phyloP scores from a whole-genome alignment of 35 echinoderm and acorn worm genomes.

The Acanthaster planci region DNA sequence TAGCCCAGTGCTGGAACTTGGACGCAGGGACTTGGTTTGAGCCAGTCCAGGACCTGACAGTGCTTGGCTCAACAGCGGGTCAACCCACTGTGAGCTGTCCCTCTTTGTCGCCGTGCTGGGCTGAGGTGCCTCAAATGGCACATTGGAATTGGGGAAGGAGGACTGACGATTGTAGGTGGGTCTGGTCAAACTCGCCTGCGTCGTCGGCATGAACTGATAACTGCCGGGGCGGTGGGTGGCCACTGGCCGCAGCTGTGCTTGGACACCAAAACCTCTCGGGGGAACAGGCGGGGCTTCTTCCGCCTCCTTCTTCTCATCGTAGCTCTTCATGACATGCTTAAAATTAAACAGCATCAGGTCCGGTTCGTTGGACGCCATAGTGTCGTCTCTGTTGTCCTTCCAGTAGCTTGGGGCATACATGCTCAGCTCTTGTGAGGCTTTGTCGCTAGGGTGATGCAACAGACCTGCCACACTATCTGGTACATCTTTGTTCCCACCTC shows the following conservation, averaged over 20 bases:
- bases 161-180: not conserved
- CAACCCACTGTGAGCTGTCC: not conserved
- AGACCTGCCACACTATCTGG: not conserved
- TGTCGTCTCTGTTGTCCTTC: not conserved
- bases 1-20: not conserved
- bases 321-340: constrained; percentile 89
- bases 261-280: not conserved
- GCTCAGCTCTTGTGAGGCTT: too few species aligned
- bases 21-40: constrained; percentile 7
- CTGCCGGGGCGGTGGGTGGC: not conserved
- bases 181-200: not conserved
- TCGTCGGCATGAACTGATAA: not conserved
- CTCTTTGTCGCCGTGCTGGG: not conserved
- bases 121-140: not conserved
- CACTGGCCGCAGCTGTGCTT: not conserved
- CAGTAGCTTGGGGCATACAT: not conserved
- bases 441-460: too few species aligned
- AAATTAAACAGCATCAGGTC: constrained; percentile 89
- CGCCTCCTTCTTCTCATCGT: constrained; percentile 19
- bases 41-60: not conserved
- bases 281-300: not conserved
- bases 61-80: not conserved
- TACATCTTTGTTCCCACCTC: not conserved
- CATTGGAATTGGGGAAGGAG: not conserved
- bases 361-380: not conserved